These are phyloP conservation scores for Melanocharis versteri DNA, from an alignment of 2,113 vertebrate species.

Conservation along the genomic window DNA sequence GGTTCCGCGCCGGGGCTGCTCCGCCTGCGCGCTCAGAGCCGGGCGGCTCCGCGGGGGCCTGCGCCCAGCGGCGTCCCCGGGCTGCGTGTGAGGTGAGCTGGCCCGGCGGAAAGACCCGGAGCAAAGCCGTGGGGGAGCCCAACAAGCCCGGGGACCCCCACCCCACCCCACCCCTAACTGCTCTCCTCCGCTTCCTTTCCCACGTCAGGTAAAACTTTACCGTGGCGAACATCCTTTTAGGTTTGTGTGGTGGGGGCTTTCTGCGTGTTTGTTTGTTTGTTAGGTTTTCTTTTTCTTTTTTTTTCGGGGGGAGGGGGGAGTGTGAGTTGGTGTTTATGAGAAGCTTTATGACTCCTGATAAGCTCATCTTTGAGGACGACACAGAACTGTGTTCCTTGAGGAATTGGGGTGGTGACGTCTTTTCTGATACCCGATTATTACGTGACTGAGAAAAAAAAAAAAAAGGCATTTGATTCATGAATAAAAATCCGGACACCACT, in stretches of 20 bases:
- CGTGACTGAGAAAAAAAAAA: conserved; percentile 83
- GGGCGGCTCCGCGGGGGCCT: background rate
- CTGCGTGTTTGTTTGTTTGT: background rate
- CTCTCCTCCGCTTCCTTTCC: background rate
- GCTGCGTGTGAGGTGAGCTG: background rate
- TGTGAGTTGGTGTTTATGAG: conserved; percentile 80
- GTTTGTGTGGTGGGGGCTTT: background rate
- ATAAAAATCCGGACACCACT: conserved; percentile 89
- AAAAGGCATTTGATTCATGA: conserved; percentile 84
- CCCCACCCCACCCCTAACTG: background rate
- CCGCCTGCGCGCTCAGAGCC: background rate
- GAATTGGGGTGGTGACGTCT: conserved; percentile 95
- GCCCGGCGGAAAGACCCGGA: background rate
- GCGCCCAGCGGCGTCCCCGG: background rate
- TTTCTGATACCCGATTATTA: conserved; percentile 91
- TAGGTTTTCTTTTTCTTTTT: background rate
- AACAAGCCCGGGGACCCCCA: background rate
- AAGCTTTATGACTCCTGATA: conserved; percentile 83
- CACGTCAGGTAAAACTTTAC: background rate
- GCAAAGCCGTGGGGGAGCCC: background rate
- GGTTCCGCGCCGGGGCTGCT: background rate
- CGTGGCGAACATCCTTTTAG: background rate
- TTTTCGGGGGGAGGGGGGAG: background rate
- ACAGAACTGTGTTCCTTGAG: conserved; percentile 92
- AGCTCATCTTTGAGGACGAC: conserved; percentile 89